These are phyloP conservation scores for Synergus umbraculus DNA, from an alignment of 2,888 invertebrate species.

Conservation along the genomic window DNA sequence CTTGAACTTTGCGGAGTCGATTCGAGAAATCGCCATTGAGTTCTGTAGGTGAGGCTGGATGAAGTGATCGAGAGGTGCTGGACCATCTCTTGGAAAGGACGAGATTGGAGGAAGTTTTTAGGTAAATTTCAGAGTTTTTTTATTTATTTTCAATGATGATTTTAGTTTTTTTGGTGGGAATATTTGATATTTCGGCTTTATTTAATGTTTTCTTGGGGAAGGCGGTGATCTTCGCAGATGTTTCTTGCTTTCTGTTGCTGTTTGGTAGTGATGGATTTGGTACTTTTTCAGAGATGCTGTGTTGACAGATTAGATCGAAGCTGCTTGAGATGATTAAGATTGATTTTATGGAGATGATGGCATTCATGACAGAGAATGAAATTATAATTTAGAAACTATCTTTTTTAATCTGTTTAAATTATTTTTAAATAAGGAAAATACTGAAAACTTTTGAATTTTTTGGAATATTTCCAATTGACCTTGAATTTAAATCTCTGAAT, in stretches of 20 bases:
- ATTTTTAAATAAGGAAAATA: too few species aligned
- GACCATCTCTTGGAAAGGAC: background rate
- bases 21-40: slow-evolving; percentile 49
- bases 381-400: too few species aligned
- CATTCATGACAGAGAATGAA: too few species aligned
- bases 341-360: background rate
- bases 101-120: background rate
- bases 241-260: background rate
- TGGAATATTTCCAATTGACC: too few species aligned
- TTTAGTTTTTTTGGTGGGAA: background rate
- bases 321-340: background rate
- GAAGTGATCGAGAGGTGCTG: slow-evolving; percentile 15
- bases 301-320: too few species aligned
- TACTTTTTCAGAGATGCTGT: background rate
- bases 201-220: slow-evolving; percentile 14
- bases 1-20: slow-evolving; percentile 53
- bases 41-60: slow-evolving; percentile 50
- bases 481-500: too few species aligned
- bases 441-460: too few species aligned
- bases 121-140: slow-evolving; percentile 33
- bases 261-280: background rate
- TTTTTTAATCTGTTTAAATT: too few species aligned
- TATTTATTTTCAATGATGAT: slow-evolving; percentile 44
- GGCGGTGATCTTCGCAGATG: background rate
- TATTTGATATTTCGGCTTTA: background rate